Percentiles rank a stretch among this genome's conserved stretches.
phyloP scores from a whole-genome alignment of 2,888 invertebrate species.

The Anoplius nigerrimus region DNA sequence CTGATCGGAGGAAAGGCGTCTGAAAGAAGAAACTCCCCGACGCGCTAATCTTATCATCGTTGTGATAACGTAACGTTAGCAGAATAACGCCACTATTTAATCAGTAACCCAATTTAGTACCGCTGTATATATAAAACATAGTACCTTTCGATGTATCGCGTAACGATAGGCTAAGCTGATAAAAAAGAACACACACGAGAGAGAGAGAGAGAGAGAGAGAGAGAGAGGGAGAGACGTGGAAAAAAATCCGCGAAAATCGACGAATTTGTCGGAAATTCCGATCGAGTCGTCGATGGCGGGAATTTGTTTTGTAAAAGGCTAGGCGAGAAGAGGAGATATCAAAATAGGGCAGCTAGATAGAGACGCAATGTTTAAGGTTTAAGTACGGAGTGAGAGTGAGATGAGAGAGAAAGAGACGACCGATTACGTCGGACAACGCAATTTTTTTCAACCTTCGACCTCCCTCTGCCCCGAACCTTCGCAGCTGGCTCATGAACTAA shows the following conservation, averaged over 20 bases:
- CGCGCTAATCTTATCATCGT: slow-evolving; percentile 70
- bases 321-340: slow-evolving; percentile 8
- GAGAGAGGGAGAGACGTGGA: neutral
- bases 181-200: neutral
- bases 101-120: slow-evolving; percentile 71
- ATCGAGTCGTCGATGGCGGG: neutral
- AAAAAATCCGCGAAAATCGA: neutral
- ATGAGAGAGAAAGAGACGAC: neutral
- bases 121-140: slow-evolving; percentile 69
- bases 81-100: slow-evolving; percentile 71
- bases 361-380: slow-evolving; percentile 32
- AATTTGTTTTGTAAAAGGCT: slow-evolving; percentile 42
- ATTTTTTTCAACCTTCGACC: neutral
- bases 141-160: slow-evolving; percentile 71
- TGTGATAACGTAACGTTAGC: slow-evolving; percentile 73
- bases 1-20: slow-evolving; percentile 14
- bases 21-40: slow-evolving; percentile 20
- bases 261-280: no score
- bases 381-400: slow-evolving; percentile 16
- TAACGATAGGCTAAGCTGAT: slow-evolving; percentile 26
- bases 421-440: neutral
- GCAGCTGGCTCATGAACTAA: no score
- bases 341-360: slow-evolving; percentile 30
- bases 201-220: neutral
- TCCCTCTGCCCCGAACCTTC: no score